Percentiles rank a stretch among this genome's conserved stretches.
phyloP scores from a whole-genome alignment of 2,888 invertebrate species.

The Petrolisthes manimaculis region DNA sequence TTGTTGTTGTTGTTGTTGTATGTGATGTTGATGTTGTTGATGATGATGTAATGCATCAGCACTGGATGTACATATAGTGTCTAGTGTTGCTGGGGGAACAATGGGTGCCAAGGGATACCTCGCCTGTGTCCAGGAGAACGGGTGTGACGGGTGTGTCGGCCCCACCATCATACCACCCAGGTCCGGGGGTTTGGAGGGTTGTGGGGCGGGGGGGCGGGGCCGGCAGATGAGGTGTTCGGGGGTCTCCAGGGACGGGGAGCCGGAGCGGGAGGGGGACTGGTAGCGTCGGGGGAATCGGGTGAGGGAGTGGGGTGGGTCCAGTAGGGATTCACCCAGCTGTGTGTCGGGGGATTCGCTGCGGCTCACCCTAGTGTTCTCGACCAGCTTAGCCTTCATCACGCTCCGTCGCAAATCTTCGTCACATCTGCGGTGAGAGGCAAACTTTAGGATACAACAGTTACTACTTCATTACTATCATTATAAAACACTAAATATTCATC shows the following conservation, averaged over 20 bases:
- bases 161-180: conserved; percentile 30
- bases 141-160: conserved; percentile 43
- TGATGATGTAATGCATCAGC: conserved; percentile 28
- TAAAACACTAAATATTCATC: too few species aligned
- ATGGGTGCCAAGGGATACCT: conserved; percentile 54
- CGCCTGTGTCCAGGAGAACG: conserved; percentile 64
- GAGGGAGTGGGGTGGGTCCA: conserved; percentile 70
- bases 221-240: conserved; percentile 69
- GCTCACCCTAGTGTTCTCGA: conserved; percentile 61
- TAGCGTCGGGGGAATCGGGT: conserved; percentile 68
- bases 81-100: conserved; percentile 21
- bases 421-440: conserved; percentile 7
- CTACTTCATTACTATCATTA: too few species aligned
- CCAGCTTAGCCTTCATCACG: conserved; percentile 64
- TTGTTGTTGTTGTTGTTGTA: conserved; percentile 31
- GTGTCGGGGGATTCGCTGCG: conserved; percentile 69
- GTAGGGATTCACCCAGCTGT: conserved; percentile 70
- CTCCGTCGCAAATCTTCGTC: conserved; percentile 63
- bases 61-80: conserved; percentile 26
- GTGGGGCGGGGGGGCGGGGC: conserved; percentile 47
- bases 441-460: too few species aligned
- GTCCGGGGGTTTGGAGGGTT: conserved; percentile 42
- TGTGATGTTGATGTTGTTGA: conserved; percentile 31
- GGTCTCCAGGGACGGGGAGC: conserved; percentile 68
- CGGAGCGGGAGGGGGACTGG: conserved; percentile 69